Evolutionary conservation across 2,797 vertebrate genomes (phyloP), one percentile per base, ranked within the genome.

Genomic region (Pachyuromys duprasi): DNA sequence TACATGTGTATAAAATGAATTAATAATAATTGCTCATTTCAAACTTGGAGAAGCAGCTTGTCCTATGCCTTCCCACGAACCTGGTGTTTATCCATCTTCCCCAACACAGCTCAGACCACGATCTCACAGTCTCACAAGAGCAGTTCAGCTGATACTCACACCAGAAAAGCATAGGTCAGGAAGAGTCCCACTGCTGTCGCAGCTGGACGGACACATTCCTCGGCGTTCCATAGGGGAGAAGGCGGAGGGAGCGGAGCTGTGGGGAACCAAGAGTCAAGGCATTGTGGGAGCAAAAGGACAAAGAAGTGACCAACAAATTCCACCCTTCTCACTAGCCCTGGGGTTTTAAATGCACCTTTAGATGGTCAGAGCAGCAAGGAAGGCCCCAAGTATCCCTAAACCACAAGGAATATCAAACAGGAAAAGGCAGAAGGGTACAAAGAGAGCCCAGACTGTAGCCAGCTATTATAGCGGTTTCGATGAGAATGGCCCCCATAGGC

Each of bases 151-250:
- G 83, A 49, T 63, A 67, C 24, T 57, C 81, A 45, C n/a, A 76
- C 80, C 26, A 96, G 93, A 91, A 84, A 94, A 94, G 67, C 22
- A 2, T 49, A 20, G 31, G 8, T 69, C 89, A 95, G 95, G 84
- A 90, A 53, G 15, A 74, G 90, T 1, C 55, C 42, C 4, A 26
- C 2, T 33, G 49, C 74, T 62, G 6, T 1, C 3, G 22, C 22
- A 57, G 67, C 75, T 55, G 55, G 84, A 39, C 6, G 49, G 9
- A 39, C 6, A 1, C 92, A 69, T 89, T 81, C 95, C 92, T 92
- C 28, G 26, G 86, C 70, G 9, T 42, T 90, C 93, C 14, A 69
- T 24, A 1, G 42, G 53, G 57, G 13, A 86, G 8, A 70, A 0
- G 0, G 81, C 75, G 0, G 60, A 63, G 36, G 82, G 65, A 80